Base-by-base conservation (phyloP, 2,797 vertebrate genomes). In the Decapterus maruadsi region DNA sequence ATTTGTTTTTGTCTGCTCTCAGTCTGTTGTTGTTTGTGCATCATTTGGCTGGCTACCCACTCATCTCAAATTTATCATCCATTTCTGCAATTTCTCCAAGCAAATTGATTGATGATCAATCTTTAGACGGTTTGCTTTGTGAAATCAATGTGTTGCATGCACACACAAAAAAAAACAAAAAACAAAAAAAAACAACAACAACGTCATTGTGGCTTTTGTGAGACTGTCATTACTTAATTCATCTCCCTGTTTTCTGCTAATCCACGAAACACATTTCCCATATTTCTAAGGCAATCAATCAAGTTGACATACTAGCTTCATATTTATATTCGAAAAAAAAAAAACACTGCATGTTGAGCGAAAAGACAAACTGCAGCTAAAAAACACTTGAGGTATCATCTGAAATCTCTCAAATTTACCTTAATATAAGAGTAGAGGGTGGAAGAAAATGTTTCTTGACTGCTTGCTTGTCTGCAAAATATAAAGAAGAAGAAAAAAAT, bases 381-480 rank as follows among this genome's bases (percentile, higher is more conserved):
- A 59, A 85, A 85, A 88, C 82, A 90, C 77, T 68, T 42, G 77
- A 54, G 36, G 57, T 83, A 60, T 75, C 59, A 68, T 84, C 79
- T 75, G 56, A 83, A 72, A 72, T 75, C 19, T 78, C 51, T 80
- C 40, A 54, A 73, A 80, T 81, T 77, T 40, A 80, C 60, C 76
- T 70, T 65, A 77, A 87, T 50, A 82, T 60, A 90, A 78, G 92
- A 95, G 94, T 94, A 94, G 93, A 95, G 85, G 94, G 92, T 95
- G 94, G 95, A 96, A 95, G 95, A 95, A 96, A 96, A 96, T 96
- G 95, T 96, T 96, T 96, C 95, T 96, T 95, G 91, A 92, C 89
- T 94, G 80, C 80, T 93, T 92, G 88, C 85, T 92, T 94, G 87
- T 94, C 82, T 91, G 70, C 68, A 81, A 81, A 82, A 75, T 26